Evolutionary conservation across 23 tunicate genomes (phyloP), one percentile per base, ranked within the genome.

Genomic region (Diplosoma virens): DNA sequence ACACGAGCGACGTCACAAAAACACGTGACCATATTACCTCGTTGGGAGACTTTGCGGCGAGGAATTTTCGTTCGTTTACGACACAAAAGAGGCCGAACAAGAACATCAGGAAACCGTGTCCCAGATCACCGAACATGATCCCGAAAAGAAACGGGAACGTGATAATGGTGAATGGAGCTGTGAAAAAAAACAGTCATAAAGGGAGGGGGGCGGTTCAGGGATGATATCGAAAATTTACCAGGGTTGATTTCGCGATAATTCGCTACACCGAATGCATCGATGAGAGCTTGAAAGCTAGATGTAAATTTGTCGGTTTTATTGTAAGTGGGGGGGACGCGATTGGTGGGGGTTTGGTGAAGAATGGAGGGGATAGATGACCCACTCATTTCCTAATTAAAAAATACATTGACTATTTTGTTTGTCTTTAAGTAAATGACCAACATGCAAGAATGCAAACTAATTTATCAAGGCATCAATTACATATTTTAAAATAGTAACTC

Each of bases 71-170:
- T 45, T 94, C 91, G 7, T 83, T 83, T 32, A 79, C 9, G n/a
- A 87, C 90, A 74, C 93, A 16, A 74, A 66, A 83, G 9, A 87
- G 34, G 1, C 85, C 99, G 47, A 84, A 68, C 46, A 94, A 66
- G 68, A 83, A 87, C 83, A 94, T 85, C 18, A 94, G 71, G 14
- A 88, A 56, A 9, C 99, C 99, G 56, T 94, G 99, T 1, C 99
- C 99, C 30, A 94, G 52, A 68, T 94, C 99, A 1, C 99, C 99
- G 63, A 94, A 94, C 99, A 94, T 94, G 27, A 94, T 95, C 32
- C 78, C 99, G 66, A 87, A 94, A 27, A 94, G 66, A 36, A 94
- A 94, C 35, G 99, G 99, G 71, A 94, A 94, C 6, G 99, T 87
- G 76, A 94, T 94, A 54, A 94, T 80, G 58, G 99, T 87, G 59